Evolutionary conservation across 2,113 vertebrate genomes (phyloP).

Genomic region (Pteronura brasiliensis): DNA sequence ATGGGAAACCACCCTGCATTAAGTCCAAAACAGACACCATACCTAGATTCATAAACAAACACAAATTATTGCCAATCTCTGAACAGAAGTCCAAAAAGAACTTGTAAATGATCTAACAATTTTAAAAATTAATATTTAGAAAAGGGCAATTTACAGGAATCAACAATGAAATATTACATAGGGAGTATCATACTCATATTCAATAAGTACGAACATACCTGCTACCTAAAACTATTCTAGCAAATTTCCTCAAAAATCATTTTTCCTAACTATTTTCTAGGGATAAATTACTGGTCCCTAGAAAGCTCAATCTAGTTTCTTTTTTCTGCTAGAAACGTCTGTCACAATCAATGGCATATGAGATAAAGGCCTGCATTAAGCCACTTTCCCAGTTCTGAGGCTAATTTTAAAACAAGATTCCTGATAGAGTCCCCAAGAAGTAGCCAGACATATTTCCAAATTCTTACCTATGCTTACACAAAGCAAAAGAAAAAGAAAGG

Average conservation of each 20-base stretch:
- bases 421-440: not conserved
- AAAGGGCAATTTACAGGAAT: not conserved
- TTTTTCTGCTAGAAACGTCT: not conserved
- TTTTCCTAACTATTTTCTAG: not conserved
- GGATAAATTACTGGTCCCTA: not conserved
- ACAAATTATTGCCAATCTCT: not conserved
- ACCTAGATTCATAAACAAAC: conserved; percentile 80
- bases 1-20: conserved; percentile 99
- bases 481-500: not conserved
- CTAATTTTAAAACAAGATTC: conserved; percentile 16
- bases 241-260: not conserved
- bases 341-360: not conserved
- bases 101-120: not conserved
- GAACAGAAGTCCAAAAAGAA: not conserved
- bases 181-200: not conserved
- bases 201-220: not conserved
- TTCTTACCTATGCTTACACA: not conserved
- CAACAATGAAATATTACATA: not conserved
- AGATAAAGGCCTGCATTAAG: not conserved
- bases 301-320: not conserved
- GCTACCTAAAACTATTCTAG: not conserved
- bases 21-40: conserved; percentile 99
- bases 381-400: not conserved
- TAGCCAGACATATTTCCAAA: not conserved
- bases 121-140: conserved; percentile 10